phyloP scores from a whole-genome alignment of 2,113 vertebrate species.

The Triplophysa tibetana region DNA sequence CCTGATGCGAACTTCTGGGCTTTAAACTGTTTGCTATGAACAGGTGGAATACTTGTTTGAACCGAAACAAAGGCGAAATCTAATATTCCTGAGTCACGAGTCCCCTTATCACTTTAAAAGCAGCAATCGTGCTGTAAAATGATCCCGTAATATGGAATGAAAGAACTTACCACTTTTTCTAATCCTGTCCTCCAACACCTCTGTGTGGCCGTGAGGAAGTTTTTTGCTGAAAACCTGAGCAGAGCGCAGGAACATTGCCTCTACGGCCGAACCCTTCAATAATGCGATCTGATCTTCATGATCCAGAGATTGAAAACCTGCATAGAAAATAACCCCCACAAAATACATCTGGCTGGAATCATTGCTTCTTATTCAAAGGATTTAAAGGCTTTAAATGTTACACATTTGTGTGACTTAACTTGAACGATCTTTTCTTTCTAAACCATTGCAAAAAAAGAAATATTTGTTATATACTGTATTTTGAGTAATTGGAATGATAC shows the following conservation, averaged over 20 bases:
- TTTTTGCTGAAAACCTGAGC: constrained; percentile 92
- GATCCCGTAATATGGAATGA: background rate
- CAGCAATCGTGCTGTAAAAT: background rate
- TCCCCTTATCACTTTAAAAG: background rate
- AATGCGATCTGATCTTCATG: constrained; percentile 98
- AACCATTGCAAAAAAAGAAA: too few relatives aligned
- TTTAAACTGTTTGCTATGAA: background rate
- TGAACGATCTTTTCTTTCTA: too few relatives aligned
- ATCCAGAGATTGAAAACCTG: constrained; percentile 92
- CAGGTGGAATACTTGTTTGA: background rate
- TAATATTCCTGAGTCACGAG: background rate
- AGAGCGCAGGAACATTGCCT: constrained; percentile 97
- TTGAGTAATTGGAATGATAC: background rate
- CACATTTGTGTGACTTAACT: too few relatives aligned
- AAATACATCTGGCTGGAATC: background rate
- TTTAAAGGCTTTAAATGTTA: too few relatives aligned
- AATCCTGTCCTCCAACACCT: constrained; percentile 90
- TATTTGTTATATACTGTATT: too few relatives aligned
- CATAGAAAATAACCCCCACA: background rate
- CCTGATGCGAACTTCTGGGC: constrained; percentile 10
- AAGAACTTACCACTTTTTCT: constrained; percentile 86
- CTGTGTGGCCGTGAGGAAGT: constrained; percentile 82
- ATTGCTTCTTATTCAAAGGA: background rate
- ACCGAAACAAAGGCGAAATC: background rate
- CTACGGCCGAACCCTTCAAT: constrained; percentile 95